Conservation (phyloP, 2,888 invertebrate species). For the Coenonympha glycerion region DNA sequence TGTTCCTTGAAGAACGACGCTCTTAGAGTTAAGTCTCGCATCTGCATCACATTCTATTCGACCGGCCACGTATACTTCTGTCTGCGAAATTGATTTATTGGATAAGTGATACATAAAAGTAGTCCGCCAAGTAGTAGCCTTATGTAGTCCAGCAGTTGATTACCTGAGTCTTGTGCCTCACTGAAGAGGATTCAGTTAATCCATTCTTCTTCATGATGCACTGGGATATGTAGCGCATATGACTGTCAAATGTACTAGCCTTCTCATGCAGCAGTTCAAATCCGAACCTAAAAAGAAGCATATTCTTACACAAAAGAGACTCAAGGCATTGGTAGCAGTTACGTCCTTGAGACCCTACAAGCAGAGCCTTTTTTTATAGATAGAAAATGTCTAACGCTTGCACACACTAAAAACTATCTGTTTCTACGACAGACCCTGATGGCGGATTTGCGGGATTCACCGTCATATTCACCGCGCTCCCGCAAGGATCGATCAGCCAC, state of each 20-base stretch:
- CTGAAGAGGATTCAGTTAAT: constrained; percentile 55
- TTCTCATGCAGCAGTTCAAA: constrained; percentile 70
- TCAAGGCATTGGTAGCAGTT: too few relatives aligned
- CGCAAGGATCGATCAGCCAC: too few relatives aligned
- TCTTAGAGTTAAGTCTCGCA: constrained; percentile 81
- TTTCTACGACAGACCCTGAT: too few relatives aligned
- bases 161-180: constrained; percentile 68
- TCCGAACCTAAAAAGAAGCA: constrained; percentile 50
- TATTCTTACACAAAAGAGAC: not conserved
- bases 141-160: not conserved
- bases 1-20: constrained; percentile 81
- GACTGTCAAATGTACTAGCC: constrained; percentile 58
- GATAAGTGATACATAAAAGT: not conserved
- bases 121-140: not conserved
- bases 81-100: constrained; percentile 39
- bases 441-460: too few relatives aligned
- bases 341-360: too few relatives aligned
- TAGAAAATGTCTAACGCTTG: too few relatives aligned
- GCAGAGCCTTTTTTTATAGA: too few relatives aligned
- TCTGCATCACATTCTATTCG: constrained; percentile 85
- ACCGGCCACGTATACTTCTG: constrained; percentile 76
- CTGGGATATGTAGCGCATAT: constrained; percentile 64
- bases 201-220: constrained; percentile 64
- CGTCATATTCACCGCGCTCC: too few relatives aligned
- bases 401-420: too few relatives aligned